Evolutionary conservation across 35 echinoderm and acorn worm genomes (phyloP).

Genomic region (Holothuria glaberrima): DNA sequence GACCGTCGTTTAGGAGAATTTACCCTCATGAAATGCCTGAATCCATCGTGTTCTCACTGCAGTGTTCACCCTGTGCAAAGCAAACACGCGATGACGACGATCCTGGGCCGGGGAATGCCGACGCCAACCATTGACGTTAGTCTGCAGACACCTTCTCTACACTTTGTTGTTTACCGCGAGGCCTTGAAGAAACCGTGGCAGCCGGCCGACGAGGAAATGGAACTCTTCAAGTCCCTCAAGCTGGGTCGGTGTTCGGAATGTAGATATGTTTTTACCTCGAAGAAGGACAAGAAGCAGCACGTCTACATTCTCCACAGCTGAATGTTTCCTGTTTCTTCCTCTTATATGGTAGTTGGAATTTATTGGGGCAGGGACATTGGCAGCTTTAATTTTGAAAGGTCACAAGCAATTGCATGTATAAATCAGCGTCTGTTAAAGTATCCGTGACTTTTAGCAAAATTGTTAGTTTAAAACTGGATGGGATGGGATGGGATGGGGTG

Average conservation of each 20-base stretch:
- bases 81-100: background rate
- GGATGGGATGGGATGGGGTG: too few species aligned
- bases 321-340: background rate
- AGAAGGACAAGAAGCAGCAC: conserved; percentile 7
- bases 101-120: background rate
- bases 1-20: conserved; percentile 39
- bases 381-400: too few species aligned
- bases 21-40: background rate
- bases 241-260: background rate
- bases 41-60: background rate
- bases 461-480: too few species aligned
- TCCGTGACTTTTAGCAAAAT: too few species aligned
- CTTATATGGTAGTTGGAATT: background rate
- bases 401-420: too few species aligned
- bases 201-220: conserved; percentile 3
- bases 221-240: background rate
- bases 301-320: background rate
- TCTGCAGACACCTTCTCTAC: background rate
- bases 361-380: background rate
- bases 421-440: too few species aligned
- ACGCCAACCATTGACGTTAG: background rate
- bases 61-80: background rate
- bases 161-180: background rate
- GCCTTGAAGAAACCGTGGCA: background rate
- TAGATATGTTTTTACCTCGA: conserved; percentile 4